A percentile compares a stretch with the other conserved stretches of the same genome.
phyloP scores from a whole-genome alignment of 2,888 invertebrate genomes.

The Sesia bembeciformis region DNA sequence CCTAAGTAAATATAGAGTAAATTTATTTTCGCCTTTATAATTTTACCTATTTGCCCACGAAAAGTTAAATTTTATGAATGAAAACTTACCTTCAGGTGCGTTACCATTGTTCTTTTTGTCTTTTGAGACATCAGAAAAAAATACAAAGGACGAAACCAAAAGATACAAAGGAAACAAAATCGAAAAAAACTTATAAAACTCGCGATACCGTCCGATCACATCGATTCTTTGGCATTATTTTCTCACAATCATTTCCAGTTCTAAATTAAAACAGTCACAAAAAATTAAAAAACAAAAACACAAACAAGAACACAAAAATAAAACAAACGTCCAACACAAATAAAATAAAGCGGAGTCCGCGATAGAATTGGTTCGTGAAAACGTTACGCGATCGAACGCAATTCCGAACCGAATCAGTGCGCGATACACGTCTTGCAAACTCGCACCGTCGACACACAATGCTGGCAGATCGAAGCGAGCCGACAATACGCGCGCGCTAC shows the following conservation, averaged over 20 bases:
- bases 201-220: constrained; percentile 54
- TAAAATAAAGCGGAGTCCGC: constrained; percentile 22
- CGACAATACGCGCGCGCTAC: constrained; percentile 74
- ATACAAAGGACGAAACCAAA: constrained; percentile 24
- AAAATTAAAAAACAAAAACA: constrained; percentile 30
- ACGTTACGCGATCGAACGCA: constrained; percentile 46
- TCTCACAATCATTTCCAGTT: constrained; percentile 21
- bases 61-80: background rate
- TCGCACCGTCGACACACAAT: constrained; percentile 64
- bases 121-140: constrained; percentile 55
- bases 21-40: background rate
- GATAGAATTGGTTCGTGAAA: constrained; percentile 34
- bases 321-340: constrained; percentile 43
- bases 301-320: constrained; percentile 32
- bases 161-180: constrained; percentile 30
- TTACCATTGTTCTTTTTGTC: constrained; percentile 66
- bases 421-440: constrained; percentile 44
- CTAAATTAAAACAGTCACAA: constrained; percentile 26
- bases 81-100: constrained; percentile 49
- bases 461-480: constrained; percentile 69
- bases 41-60: background rate
- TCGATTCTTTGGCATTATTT: constrained; percentile 60
- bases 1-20: no score
- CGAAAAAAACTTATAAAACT: constrained; percentile 37
- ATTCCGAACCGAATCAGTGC: constrained; percentile 27